Conservation (phyloP, 2,888 invertebrate genomes). For the Eupithecia centaureata region DNA sequence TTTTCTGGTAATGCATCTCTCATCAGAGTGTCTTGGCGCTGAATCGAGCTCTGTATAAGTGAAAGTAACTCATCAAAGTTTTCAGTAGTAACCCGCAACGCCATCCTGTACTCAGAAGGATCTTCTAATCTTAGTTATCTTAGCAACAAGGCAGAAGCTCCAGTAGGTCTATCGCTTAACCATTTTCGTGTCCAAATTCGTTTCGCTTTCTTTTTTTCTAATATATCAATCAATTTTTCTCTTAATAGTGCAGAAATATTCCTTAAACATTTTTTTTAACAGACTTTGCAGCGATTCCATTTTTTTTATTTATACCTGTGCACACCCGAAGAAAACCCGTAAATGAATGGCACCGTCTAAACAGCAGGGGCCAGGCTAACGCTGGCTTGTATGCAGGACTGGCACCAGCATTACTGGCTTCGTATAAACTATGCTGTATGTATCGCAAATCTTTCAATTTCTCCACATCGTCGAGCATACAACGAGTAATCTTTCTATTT, state of each 20-base stretch:
- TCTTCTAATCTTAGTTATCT: slow-evolving; percentile 21
- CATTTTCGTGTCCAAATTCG: background rate
- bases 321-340: no score
- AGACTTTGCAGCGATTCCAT: no score
- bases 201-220: background rate
- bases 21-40: slow-evolving; percentile 43
- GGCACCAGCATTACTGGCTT: no score
- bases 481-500: slow-evolving; percentile 35
- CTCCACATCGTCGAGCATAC: slow-evolving; percentile 12
- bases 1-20: slow-evolving; percentile 44
- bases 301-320: no score
- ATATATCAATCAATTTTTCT: no score
- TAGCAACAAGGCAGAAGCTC: background rate
- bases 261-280: no score
- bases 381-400: no score
- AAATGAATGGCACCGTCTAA: no score
- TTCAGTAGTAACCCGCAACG: slow-evolving; percentile 37
- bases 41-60: slow-evolving; percentile 36
- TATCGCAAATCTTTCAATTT: slow-evolving; percentile 10
- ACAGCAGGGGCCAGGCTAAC: no score
- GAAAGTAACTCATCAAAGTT: slow-evolving; percentile 33
- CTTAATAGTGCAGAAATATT: background rate
- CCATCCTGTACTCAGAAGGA: slow-evolving; percentile 31
- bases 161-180: background rate
- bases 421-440: no score